Conservation (phyloP, 2,797 vertebrate species). For the Coregonus sp. region DNA sequence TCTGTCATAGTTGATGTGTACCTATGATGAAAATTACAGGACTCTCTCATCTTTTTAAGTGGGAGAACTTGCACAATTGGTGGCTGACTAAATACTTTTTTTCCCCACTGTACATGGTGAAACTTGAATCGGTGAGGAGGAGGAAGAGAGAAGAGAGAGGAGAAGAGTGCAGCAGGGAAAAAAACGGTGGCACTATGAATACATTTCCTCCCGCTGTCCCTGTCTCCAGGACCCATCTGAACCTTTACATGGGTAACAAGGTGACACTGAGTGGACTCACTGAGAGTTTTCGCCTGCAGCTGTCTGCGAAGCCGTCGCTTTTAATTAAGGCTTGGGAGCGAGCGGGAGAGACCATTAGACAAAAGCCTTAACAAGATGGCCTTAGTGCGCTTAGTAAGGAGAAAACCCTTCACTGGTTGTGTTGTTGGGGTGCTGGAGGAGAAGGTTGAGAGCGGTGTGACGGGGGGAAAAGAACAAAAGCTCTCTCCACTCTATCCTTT, state of each 20-base stretch:
- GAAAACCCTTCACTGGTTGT: not conserved
- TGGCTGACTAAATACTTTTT: no score
- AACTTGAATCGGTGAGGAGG: not conserved
- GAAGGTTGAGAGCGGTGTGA: not conserved
- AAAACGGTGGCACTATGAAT: not conserved
- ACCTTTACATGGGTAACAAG: constrained; percentile 68
- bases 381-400: not conserved
- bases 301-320: constrained; percentile 64
- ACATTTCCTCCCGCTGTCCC: not conserved
- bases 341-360: constrained; percentile 13
- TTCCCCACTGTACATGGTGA: not conserved
- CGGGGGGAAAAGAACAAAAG: not conserved
- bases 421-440: not conserved
- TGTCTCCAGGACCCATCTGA: constrained; percentile 56
- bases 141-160: not conserved
- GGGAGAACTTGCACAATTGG: no score
- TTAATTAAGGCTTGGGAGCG: constrained; percentile 64
- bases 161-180: no score
- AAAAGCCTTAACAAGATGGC: constrained; percentile 30
- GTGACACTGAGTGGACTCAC: constrained; percentile 65
- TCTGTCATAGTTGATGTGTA: no score
- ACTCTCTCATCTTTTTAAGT: no score
- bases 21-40: no score
- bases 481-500: not conserved
- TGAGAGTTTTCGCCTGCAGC: constrained; percentile 55